Evolutionary conservation across 2,797 vertebrate species (phyloP).

Genomic region (Sebastes iracundus): DNA sequence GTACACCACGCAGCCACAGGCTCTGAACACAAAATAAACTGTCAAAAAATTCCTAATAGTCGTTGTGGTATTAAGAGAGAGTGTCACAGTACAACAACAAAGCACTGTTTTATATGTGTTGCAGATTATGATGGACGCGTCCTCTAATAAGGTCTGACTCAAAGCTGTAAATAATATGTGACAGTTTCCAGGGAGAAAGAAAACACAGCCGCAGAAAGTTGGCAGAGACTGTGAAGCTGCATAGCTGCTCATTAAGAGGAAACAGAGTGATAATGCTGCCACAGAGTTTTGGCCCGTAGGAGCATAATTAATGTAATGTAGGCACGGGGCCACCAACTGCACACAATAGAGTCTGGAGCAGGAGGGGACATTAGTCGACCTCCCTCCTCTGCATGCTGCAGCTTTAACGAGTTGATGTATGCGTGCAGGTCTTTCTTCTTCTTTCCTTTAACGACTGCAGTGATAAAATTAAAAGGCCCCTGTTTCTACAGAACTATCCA

Average conservation of each 20-base stretch:
- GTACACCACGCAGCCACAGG: neutral
- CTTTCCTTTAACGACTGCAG: neutral
- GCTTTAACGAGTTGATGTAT: neutral
- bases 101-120: neutral
- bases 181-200: conserved; percentile 28
- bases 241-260: conserved; percentile 36
- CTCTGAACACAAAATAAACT: neutral
- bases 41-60: neutral
- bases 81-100: conserved; percentile 12
- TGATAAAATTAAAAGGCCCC: neutral
- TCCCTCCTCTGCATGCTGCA: neutral
- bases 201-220: conserved; percentile 13
- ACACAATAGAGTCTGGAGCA: conserved; percentile 23
- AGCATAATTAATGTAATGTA: conserved; percentile 37
- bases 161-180: conserved; percentile 27
- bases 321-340: neutral
- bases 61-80: neutral
- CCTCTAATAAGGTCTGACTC: conserved; percentile 12
- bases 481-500: neutral
- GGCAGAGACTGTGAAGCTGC: conserved; percentile 13
- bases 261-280: conserved; percentile 11
- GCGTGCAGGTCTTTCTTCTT: neutral
- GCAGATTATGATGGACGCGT: neutral
- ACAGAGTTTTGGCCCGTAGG: neutral
- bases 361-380: conserved; percentile 3